Evolutionary conservation across 2,113 vertebrate species (phyloP), one percentile per base, ranked within the genome.

Genomic region (Crotalus horridus): DNA sequence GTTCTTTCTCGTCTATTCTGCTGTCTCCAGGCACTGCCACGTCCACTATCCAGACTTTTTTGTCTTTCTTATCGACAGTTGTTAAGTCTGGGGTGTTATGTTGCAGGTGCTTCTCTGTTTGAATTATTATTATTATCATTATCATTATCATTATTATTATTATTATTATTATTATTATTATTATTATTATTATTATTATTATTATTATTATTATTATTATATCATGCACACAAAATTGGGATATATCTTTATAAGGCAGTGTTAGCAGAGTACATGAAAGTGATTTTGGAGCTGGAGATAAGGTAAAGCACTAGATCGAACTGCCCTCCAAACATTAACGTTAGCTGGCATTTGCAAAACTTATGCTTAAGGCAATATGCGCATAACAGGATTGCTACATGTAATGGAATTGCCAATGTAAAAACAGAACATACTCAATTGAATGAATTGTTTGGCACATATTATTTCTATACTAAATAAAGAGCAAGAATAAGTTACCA

Each of bases 211-310:
- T 46, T 46, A 46, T 46, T 46, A 46, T 46, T 46, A 46, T 46
- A 51, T 48, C 81, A 20, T 56, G 48, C 26, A 33, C 55, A 90
- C 20, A 88, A 93, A 90, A 81, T 39, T 61, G 55, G 43, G 89
- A 21, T 58, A 89, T 92, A 58, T 87, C 89, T n/a, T 89, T 46
- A 46, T 87, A 90, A 55, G 26, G 87, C 88, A 94, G 90, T 24
- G 43, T 61, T 58, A 6, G 46, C 0, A 56, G 55, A 24, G 88
- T 85, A 92, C 17, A 93, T 74, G 54, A 93, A 43, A 93, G 48
- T 29, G 87, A 33, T 81, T 46, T 15, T n/a, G 56, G 93, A 12
- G 54, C 20, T 89, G 58, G 29, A 85, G 5, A n/a, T 85, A 93
- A 89, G 93, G 23, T 89, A 46, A 91, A 86, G 69, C 55, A 55